Evolutionary conservation across 2,888 invertebrate genomes (phyloP), one percentile per base, ranked within the genome.

Genomic region (Drosophila antonietae): DNA sequence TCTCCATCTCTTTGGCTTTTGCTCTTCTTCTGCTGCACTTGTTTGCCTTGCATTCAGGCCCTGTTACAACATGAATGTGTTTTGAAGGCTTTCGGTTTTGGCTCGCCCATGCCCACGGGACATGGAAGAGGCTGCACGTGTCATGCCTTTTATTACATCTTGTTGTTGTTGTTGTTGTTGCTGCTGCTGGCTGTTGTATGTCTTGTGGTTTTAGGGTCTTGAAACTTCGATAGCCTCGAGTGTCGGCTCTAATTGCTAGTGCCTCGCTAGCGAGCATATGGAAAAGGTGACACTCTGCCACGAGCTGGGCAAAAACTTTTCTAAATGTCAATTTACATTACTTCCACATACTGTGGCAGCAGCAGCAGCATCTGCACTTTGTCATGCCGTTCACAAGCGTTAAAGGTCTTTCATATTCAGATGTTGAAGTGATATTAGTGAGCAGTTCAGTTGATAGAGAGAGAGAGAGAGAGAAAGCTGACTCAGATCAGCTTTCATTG

Each of bases 221-320:
- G 78, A 87, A 84, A 84, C 66, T 88, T 83, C 71, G 53, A 69
- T 68, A 66, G 81, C 82, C 71, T 46, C 62, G 62, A 67, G 82
- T 66, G 61, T 72, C 77, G 62, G 59, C 66, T 70, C 71, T 87
- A 79, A 86, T 82, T 83, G 84, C 68, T 81, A 67, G 68, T 72
- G 75, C 63, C 69, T 41, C 56, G 57, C 62, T 47, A 58, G 59
- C 64, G 75, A 75, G 51, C 64, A 69, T 67, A 61, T 56, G 52
- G 53, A 49, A 39, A 55, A 59, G 46, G 52, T 57, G 35, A 61
- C 62, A 58, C 59, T 33, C 56, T 28, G 33, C 51, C 56, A 33
- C 28, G 46, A 67, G 81, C 52, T 23, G 31, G 41, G 14, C 57
- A 35, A 47, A 47, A 65, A 47, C 31, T 62, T 62, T 68, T 55